phyloP scores from a whole-genome alignment of 2,113 vertebrate genomes.

The Aepyceros melampus region DNA sequence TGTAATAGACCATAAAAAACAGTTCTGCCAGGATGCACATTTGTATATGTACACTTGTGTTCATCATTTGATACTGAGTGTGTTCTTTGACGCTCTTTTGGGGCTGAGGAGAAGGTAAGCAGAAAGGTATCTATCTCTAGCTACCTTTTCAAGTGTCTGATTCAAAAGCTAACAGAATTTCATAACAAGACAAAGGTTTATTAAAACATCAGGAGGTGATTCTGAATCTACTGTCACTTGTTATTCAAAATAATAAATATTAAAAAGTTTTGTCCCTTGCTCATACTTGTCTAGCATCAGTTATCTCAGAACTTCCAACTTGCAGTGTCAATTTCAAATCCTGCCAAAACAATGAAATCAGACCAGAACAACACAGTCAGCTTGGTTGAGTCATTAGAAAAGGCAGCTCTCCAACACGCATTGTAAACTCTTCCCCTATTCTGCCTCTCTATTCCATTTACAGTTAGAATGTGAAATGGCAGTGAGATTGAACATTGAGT shows the following conservation, averaged over 20 bases:
- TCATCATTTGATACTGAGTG: conserved; percentile 25
- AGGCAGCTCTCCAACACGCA: not conserved
- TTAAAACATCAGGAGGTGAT: not conserved
- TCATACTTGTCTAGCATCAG: not conserved
- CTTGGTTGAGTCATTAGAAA: conserved; percentile 11
- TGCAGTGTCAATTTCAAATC: not conserved
- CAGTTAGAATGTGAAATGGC: not conserved
- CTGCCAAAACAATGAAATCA: conserved; percentile 41
- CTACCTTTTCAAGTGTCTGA: not conserved
- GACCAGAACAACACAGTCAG: not conserved
- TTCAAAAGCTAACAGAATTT: not conserved
- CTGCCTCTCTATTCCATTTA: not conserved
- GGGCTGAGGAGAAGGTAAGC: not conserved
- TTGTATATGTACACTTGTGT: not conserved
- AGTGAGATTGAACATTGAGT: not conserved
- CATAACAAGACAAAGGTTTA: not conserved
- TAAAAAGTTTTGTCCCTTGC: not conserved
- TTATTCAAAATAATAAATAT: conserved; percentile 36
- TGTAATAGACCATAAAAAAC: conserved; percentile 5
- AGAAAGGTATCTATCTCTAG: conserved; percentile 7
- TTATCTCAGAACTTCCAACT: conserved; percentile 1
- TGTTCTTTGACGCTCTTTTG: not conserved
- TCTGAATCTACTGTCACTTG: conserved; percentile 5
- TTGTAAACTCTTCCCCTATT: not conserved
- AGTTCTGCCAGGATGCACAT: not conserved